These are phyloP conservation scores for Eulithis prunata DNA, from an alignment of 2,888 invertebrate species.

Conservation along the genomic window DNA sequence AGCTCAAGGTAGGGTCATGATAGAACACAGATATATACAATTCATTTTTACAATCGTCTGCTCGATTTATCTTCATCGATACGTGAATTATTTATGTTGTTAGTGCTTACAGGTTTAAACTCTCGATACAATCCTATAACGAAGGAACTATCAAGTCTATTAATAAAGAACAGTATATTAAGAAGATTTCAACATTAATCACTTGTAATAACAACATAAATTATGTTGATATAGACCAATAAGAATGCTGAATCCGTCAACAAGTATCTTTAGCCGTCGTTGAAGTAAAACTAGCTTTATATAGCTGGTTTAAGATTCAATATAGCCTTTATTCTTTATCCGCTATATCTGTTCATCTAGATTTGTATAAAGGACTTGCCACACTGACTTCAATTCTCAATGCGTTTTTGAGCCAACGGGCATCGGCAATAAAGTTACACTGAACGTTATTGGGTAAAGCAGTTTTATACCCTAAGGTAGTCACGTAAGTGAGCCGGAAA, in stretches of 20 bases:
- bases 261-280: slow-evolving; percentile 1
- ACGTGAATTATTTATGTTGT: slow-evolving; percentile 9
- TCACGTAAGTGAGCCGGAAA: no score
- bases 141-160: slow-evolving; percentile 36
- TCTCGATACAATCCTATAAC: slow-evolving; percentile 23
- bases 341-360: not conserved
- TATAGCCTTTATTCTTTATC: not conserved
- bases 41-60: not conserved
- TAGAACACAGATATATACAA: no score
- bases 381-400: no score
- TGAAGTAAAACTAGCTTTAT: slow-evolving; percentile 8
- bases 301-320: not conserved
- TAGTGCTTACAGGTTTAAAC: slow-evolving; percentile 12
- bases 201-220: slow-evolving; percentile 76
- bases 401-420: no score
- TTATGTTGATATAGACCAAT: slow-evolving; percentile 75
- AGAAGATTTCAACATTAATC: slow-evolving; percentile 77
- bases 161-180: slow-evolving; percentile 48
- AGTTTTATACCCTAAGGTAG: no score
- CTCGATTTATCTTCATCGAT: not conserved
- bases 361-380: not conserved
- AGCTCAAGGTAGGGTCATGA: no score
- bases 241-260: slow-evolving; percentile 55
- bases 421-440: no score
- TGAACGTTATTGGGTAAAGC: no score